phyloP scores from a whole-genome alignment of 2,888 invertebrate genomes.

The Ceraclea dissimilis region DNA sequence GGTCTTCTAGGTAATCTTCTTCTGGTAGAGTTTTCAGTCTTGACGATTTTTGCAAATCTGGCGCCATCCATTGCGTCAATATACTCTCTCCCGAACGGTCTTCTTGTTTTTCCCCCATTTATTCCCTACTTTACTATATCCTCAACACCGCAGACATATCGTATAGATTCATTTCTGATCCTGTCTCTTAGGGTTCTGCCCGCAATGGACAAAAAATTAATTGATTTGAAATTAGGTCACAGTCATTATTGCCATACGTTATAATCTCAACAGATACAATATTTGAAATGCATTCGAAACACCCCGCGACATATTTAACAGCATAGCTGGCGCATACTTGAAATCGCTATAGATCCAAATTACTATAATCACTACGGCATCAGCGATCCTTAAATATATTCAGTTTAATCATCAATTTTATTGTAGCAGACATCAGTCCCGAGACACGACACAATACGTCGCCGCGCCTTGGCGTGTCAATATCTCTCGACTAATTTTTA shows the following conservation, averaged over 20 bases:
- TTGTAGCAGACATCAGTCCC: neutral
- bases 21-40: no score
- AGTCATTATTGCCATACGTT: neutral
- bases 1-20: no score
- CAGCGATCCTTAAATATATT: neutral
- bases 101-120: no score
- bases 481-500: neutral
- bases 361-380: neutral
- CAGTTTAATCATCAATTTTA: neutral
- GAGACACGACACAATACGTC: neutral
- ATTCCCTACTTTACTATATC: no score
- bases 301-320: neutral
- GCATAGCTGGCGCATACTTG: neutral
- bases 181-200: no score
- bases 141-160: no score
- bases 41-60: no score
- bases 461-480: neutral
- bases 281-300: neutral
- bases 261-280: neutral
- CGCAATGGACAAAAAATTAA: no score
- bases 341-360: neutral
- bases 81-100: no score
- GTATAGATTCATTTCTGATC: no score
- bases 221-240: neutral
- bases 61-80: no score